Evolutionary conservation across 2,888 invertebrate species (phyloP).

Genomic region (Gymnosoma rotundatum): DNA sequence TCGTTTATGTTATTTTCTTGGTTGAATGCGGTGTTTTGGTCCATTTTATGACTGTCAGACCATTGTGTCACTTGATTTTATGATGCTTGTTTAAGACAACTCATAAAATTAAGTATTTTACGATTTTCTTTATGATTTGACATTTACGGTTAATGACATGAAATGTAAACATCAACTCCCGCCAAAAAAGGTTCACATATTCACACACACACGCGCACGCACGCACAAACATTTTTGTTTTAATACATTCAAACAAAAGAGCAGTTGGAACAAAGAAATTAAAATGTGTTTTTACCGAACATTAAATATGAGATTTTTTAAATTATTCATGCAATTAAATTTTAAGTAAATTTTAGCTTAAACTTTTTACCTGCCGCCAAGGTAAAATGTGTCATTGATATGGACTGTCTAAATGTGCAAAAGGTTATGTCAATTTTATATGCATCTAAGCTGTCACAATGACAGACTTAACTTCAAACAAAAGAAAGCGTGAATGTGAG

Average conservation of each 20-base stretch:
- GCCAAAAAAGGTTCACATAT: conserved; percentile 54
- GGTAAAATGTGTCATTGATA: conserved; percentile 37
- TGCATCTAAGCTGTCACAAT: conserved; percentile 25
- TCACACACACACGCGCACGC: neutral
- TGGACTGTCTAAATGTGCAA: conserved; percentile 71
- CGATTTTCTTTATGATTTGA: conserved; percentile 75
- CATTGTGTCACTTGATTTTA: conserved; percentile 74
- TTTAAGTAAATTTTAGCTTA: conserved; percentile 20
- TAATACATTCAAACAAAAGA: conserved; percentile 17
- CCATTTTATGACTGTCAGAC: conserved; percentile 66
- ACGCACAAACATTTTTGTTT: neutral
- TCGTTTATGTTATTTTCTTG: conserved; percentile 40
- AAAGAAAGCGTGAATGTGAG: conserved; percentile 14
- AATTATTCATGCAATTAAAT: conserved; percentile 37
- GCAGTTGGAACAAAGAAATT: conserved; percentile 32
- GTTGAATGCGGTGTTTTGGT: conserved; percentile 47
- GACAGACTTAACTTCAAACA: neutral
- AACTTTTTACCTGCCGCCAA: conserved; percentile 49
- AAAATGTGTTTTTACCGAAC: conserved; percentile 17
- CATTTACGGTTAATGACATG: conserved; percentile 72
- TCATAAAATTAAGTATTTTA: conserved; percentile 77
- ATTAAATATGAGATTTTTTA: conserved; percentile 30
- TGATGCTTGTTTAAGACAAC: conserved; percentile 73
- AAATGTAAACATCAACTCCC: conserved; percentile 74
- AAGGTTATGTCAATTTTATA: conserved; percentile 68